These are phyloP conservation scores for Thrips palmi DNA, from an alignment of 1,140 invertebrate species.

Conservation along the genomic window DNA sequence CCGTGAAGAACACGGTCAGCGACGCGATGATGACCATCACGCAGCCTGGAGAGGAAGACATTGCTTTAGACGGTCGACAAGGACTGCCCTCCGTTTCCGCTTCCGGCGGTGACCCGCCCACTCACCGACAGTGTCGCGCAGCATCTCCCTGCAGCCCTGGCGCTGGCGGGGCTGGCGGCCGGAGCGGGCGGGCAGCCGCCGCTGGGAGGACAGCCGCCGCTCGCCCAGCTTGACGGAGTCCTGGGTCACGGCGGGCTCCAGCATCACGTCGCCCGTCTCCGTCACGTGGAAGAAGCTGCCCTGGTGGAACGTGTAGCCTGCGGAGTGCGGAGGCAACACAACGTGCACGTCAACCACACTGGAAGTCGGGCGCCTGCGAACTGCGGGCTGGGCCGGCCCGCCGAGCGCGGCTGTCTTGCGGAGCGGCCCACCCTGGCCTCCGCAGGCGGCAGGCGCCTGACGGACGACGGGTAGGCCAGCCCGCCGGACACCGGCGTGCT, in stretches of 20 bases:
- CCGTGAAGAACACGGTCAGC: conserved; percentile 38
- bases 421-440: too few species aligned
- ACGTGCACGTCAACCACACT: too few species aligned
- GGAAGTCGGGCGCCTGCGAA: too few species aligned
- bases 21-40: conserved; percentile 47
- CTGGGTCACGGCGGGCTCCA: conserved; percentile 30
- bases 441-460: too few species aligned
- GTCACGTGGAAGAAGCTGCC: conserved; percentile 49
- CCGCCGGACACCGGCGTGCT: too few species aligned
- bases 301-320: conserved; percentile 53
- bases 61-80: too few species aligned
- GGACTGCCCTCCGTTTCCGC: too few species aligned
- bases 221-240: conserved; percentile 27
- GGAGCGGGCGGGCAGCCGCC: conserved; percentile 14
- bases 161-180: conserved; percentile 22
- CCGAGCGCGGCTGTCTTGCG: too few species aligned
- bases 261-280: conserved; percentile 38
- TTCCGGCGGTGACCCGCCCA: neutral
- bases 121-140: conserved; percentile 23
- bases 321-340: conserved; percentile 9
- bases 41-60: conserved; percentile 31
- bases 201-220: conserved; percentile 24
- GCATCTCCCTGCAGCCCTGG: conserved; percentile 32
- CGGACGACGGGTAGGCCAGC: too few species aligned
- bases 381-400: too few species aligned